Evolutionary conservation across 2,888 invertebrate species (phyloP), one percentile per base, ranked within the genome.

Genomic region (Bimastos eiseni): DNA sequence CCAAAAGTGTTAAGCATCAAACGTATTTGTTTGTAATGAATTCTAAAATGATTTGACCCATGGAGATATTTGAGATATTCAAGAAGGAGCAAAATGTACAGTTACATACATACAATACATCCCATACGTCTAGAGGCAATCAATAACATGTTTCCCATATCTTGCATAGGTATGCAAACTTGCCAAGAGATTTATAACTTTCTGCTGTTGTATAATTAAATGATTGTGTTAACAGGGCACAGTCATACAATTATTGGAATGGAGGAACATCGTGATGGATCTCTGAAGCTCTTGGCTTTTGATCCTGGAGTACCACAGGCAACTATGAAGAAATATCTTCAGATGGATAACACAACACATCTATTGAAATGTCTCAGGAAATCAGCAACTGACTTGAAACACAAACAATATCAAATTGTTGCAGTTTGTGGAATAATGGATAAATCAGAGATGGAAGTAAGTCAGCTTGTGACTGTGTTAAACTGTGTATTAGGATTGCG

Each of bases 231-330:
- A 24, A 86, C 13, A 97, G 97, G 98, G 93, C 98, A 98, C 94
- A 98, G 98, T 92, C 96, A 98, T 93, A 98, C 98, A 88, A 97
- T 98, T 94, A 97, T 98, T 95, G 98, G 98, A 2, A 97, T 97
- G 89, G 98, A 98, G 95, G 97, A 97, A 93, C 84, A 41, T 37
- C 83, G 41, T 33, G 96, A 97, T 92, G 96, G 96, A 93, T 92
- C 92, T 88, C 95, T 96, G 93, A 96, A 96, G 36, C 96, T 98
- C 91, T 95, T 98, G 92, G 97, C 98, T 44, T 95, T 98, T 92
- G 98, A 98, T 95, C 98, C 98, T 1, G 97, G 97, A 93, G 93
- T 93, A 37, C 97, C 97, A 17, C 97, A 97, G 13, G 96, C 96
- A 86, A 97, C 97, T 95, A 97, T 98, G 96, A 96, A 96, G 88